Evolutionary conservation across 2,797 vertebrate genomes (phyloP).

Genomic region (Decapterus maruadsi): DNA sequence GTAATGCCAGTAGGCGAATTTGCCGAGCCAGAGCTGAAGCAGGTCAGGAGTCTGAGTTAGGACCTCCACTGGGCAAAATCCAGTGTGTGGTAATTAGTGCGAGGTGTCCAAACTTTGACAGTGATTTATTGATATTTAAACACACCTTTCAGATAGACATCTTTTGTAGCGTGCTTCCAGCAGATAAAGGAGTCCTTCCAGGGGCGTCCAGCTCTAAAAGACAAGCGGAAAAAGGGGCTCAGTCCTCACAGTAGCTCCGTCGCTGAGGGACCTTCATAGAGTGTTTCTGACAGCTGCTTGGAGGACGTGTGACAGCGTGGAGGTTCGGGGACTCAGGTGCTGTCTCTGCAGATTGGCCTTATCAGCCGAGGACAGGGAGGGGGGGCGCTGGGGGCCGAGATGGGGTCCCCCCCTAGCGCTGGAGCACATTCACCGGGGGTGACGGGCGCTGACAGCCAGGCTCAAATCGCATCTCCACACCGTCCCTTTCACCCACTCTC

Average conservation of each 20-base stretch:
- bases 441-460: conserved; percentile 74
- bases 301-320: conserved; percentile 64
- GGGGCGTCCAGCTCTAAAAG: conserved; percentile 10
- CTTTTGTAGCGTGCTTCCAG: conserved; percentile 31
- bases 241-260: conserved; percentile 14
- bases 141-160: conserved; percentile 26
- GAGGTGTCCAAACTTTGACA: conserved; percentile 35
- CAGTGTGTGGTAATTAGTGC: conserved; percentile 31
- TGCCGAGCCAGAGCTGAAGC: too few species aligned
- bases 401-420: conserved; percentile 31
- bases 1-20: too few species aligned
- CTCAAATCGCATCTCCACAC: conserved; percentile 71
- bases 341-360: conserved; percentile 75
- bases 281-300: conserved; percentile 72
- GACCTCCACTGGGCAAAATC: neutral
- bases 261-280: conserved; percentile 46
- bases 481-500: conserved; percentile 40
- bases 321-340: conserved; percentile 74
- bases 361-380: conserved; percentile 71
- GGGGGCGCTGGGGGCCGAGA: conserved; percentile 18
- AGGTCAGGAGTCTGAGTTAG: neutral
- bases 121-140: conserved; percentile 58
- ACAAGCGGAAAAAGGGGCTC: neutral
- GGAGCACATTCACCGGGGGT: conserved; percentile 59
- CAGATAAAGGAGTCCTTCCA: conserved; percentile 52